These are phyloP conservation scores for Rhagoletis zephyria DNA, from an alignment of 1,140 invertebrate species.

Conservation along the genomic window DNA sequence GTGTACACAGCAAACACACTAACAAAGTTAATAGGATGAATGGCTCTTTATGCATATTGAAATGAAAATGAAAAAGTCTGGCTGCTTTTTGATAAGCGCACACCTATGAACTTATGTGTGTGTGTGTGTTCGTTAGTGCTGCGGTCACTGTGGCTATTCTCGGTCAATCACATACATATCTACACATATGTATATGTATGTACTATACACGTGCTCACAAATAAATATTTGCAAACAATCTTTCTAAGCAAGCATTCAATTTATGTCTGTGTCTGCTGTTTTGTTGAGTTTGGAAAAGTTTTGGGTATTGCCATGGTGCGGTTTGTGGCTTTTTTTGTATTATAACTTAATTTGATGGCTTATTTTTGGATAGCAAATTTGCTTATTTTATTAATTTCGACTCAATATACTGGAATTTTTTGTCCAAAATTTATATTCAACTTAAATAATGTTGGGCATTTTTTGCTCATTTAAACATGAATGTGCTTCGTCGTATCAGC, in stretches of 20 bases:
- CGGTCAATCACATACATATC: background rate
- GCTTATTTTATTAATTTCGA: constrained; percentile 6
- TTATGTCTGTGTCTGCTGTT: background rate
- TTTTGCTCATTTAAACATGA: constrained; percentile 9
- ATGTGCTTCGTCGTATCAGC: background rate
- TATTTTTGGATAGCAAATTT: constrained; percentile 30
- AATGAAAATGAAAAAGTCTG: constrained; percentile 22
- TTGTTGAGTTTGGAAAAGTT: constrained; percentile 2
- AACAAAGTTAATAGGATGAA: background rate
- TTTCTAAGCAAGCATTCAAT: background rate
- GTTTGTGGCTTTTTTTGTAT: constrained; percentile 32
- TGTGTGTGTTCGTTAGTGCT: background rate
- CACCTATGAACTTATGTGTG: too few relatives aligned
- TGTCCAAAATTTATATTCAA: constrained; percentile 3
- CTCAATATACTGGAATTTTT: background rate
- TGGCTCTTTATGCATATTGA: background rate
- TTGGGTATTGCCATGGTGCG: background rate
- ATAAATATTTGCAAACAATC: background rate
- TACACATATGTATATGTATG: too few relatives aligned
- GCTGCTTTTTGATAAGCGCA: constrained; percentile 36
- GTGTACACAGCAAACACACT: background rate
- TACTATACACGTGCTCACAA: background rate
- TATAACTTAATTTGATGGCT: constrained; percentile 18
- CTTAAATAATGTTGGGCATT: background rate
- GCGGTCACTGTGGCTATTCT: background rate